Evolutionary conservation across 92 coral and sea anemone genomes (phyloP).

Genomic region (Epizoanthus stellaris): DNA sequence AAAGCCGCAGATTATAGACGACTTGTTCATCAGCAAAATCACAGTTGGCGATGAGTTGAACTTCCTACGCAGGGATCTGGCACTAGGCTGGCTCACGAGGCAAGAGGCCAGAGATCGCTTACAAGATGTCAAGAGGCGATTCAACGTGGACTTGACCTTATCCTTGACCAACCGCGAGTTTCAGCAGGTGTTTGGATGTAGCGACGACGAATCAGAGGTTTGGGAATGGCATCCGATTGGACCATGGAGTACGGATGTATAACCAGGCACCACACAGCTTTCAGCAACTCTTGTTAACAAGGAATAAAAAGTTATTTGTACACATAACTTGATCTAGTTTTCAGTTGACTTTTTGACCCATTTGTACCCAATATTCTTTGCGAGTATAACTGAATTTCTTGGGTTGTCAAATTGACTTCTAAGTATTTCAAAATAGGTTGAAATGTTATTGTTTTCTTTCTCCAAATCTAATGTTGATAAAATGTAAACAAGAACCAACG

Average conservation of each 20-base stretch:
- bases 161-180: slow-evolving; percentile 21
- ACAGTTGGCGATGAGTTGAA: slow-evolving; percentile 27
- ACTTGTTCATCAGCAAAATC: slow-evolving; percentile 43
- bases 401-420: no score
- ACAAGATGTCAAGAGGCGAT: slow-evolving; percentile 20
- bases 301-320: no score
- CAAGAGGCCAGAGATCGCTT: slow-evolving; percentile 25
- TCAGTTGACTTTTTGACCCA: no score
- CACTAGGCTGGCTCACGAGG: slow-evolving; percentile 10
- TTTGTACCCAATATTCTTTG: no score
- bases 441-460: no score
- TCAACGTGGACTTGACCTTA: slow-evolving; percentile 22
- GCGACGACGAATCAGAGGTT: slow-evolving; percentile 9
- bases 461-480: no score
- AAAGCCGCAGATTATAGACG: slow-evolving; percentile 21
- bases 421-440: no score
- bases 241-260: slow-evolving; percentile 17
- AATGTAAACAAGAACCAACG: no score
- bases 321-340: no score
- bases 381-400: no score
- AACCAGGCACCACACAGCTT: not conserved
- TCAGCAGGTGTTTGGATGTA: slow-evolving; percentile 8
- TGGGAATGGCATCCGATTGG: not conserved
- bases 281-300: no score
- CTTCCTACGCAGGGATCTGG: slow-evolving; percentile 43